Evolutionary conservation across 1,140 invertebrate genomes (phyloP).

Genomic region (Adelges cooleyi): DNA sequence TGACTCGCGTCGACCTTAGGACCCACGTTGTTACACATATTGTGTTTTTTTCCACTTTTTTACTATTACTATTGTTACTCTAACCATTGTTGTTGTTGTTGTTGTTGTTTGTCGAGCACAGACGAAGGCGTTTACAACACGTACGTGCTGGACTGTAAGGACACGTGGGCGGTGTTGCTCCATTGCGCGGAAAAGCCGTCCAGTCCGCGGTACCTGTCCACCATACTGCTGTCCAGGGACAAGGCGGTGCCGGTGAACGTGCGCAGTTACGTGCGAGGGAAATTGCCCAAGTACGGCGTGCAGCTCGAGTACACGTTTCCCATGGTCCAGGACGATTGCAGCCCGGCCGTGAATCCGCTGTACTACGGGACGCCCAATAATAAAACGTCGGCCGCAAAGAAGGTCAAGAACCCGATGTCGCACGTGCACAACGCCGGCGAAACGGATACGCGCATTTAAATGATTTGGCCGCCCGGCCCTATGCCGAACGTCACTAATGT

Average conservation of each 20-base stretch:
- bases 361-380: conserved; percentile 32
- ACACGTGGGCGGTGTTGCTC: conserved; percentile 64
- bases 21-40: too few relatives aligned
- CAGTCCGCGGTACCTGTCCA: conserved; percentile 64
- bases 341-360: conserved; percentile 28
- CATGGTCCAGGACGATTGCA: conserved; percentile 59
- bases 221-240: conserved; percentile 65
- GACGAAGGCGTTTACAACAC: conserved; percentile 83
- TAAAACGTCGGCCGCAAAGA: not conserved
- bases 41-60: too few relatives aligned
- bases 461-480: too few relatives aligned
- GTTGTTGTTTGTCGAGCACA: too few relatives aligned
- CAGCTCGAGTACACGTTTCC: conserved; percentile 69
- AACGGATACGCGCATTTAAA: too few relatives aligned
- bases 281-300: conserved; percentile 59
- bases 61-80: too few relatives aligned
- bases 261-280: conserved; percentile 46
- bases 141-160: conserved; percentile 55
- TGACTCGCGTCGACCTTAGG: too few relatives aligned
- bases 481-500: too few relatives aligned
- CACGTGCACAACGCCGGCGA: not conserved
- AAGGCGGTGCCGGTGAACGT: conserved; percentile 48
- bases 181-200: conserved; percentile 75
- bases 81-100: too few relatives aligned
- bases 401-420: conserved; percentile 5